Base-by-base conservation (phyloP, 2,888 invertebrate genomes). In the Idaea straminata region DNA sequence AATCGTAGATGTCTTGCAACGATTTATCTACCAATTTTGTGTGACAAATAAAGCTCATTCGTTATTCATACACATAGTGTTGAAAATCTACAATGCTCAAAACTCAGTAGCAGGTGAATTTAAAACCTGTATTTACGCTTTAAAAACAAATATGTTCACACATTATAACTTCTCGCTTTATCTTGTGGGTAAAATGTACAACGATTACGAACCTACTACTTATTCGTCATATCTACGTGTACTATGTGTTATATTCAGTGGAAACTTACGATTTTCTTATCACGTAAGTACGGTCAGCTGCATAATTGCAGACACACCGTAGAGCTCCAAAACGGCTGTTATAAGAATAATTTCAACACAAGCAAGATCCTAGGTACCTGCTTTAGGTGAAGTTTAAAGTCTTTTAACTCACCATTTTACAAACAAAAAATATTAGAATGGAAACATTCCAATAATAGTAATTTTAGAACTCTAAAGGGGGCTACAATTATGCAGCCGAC, bases 241-340 rank as follows among this genome's bases (percentile, higher is more conserved):
- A 13, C 7, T 47, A 47, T 47, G 10, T 72, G 66, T 71, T 72
- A 69, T 70, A 66, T 72, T 69, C 74, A 80, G 77, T 74, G 80
- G 83, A 83, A 81, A 79, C 77, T 74, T 68, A 77, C 71, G 64
- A 71, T 72, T 78, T 75, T 76, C 78, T 78, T 70, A 78, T 71
- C 79, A 77, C 76, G 73, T n/a, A n/a, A n/a, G n/a, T n/a, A n/a
- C n/a, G n/a, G n/a, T n/a, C n/a, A n/a, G n/a, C n/a, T n/a, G n/a
- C n/a, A n/a, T n/a, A n/a, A n/a, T n/a, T n/a, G n/a, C n/a, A n/a
- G n/a, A n/a, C n/a, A n/a, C n/a, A n/a, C n/a, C n/a, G n/a, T n/a
- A n/a, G n/a, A n/a, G n/a, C n/a, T n/a, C n/a, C n/a, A n/a, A n/a
- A n/a, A n/a, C n/a, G n/a, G n/a, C n/a, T n/a, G n/a, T n/a, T n/a